These are phyloP conservation scores for Nothoprocta pentlandii DNA, from an alignment of 2,113 vertebrate genomes.

Conservation along the genomic window DNA sequence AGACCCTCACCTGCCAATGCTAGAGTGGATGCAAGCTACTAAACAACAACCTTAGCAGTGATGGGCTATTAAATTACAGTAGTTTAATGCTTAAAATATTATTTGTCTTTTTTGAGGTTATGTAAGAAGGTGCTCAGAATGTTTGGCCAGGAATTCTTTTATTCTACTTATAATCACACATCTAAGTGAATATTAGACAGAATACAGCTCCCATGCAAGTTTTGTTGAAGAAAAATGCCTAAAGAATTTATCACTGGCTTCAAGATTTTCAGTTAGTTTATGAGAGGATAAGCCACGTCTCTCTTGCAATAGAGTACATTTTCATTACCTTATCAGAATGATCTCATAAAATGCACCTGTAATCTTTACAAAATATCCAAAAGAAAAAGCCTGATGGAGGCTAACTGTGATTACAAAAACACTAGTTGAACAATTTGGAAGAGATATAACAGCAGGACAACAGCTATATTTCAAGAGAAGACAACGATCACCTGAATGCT, in stretches of 20 bases:
- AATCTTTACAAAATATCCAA: not conserved
- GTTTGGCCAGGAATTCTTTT: not conserved
- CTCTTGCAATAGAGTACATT: not conserved
- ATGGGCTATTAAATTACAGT: not conserved
- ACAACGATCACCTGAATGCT: not conserved
- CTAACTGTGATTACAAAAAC: not conserved
- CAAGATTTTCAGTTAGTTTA: accelerated
- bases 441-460: not conserved
- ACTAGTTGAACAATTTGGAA: not conserved
- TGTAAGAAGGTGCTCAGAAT: not conserved
- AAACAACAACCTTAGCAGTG: not conserved
- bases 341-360: not conserved
- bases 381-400: conserved; percentile 8
- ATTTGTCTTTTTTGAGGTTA: not conserved
- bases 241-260: not conserved
- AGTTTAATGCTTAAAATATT: not conserved
- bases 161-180: not conserved
- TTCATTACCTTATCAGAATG: not conserved
- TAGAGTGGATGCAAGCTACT: not conserved
- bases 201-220: not conserved
- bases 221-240: not conserved
- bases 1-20: not conserved
- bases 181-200: not conserved
- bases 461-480: not conserved
- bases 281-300: not conserved